Evolutionary conservation across 2,797 vertebrate genomes (phyloP).

Genomic region (Pangasius macronema): DNA sequence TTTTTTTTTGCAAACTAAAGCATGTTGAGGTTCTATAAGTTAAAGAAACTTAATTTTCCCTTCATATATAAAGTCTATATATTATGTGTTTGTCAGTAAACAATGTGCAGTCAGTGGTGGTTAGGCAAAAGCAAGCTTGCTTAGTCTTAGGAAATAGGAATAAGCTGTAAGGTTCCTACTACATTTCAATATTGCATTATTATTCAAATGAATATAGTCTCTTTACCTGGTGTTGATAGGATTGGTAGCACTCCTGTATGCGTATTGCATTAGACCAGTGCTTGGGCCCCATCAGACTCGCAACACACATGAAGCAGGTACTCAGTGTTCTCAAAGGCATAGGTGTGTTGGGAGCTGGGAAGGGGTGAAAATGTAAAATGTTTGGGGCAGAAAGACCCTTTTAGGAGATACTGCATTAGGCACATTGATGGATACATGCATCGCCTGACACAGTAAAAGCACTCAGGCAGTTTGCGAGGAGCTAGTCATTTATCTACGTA

Average conservation of each 20-base stretch:
- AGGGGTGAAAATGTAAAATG: not conserved
- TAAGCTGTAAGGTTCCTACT: not conserved
- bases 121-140: not conserved
- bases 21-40: not conserved
- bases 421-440: not conserved
- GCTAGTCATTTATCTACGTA: not conserved
- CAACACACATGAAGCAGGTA: not conserved
- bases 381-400: not conserved
- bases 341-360: not conserved
- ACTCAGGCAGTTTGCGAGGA: not conserved
- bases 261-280: not conserved
- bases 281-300: not conserved
- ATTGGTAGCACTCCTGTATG: not conserved
- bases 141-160: not conserved
- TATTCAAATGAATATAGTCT: not conserved
- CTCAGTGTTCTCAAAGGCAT: not conserved
- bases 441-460: not conserved
- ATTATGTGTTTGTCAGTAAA: not conserved
- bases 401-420: not conserved
- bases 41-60: not conserved
- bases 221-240: not conserved
- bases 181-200: not conserved
- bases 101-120: not conserved
- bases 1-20: not conserved
- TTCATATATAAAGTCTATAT: not conserved